These are phyloP conservation scores for Parasteatoda tepidariorum DNA, from an alignment of 1,140 invertebrate species.

Conservation along the genomic window DNA sequence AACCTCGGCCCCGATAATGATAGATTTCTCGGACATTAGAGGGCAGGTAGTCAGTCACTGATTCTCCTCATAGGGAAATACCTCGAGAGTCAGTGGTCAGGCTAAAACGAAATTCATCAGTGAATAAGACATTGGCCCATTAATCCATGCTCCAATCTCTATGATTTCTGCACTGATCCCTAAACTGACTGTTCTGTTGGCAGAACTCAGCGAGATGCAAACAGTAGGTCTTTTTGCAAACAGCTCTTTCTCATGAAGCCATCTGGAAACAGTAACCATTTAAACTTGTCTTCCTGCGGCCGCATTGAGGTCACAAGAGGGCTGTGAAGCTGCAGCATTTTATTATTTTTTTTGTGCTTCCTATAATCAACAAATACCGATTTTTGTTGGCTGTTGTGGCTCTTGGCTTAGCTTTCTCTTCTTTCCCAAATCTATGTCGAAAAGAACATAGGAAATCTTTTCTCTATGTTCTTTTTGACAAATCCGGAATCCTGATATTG, in stretches of 20 bases:
- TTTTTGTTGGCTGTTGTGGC: neutral
- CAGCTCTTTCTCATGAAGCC: too few relatives aligned
- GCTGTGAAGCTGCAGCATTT: neutral
- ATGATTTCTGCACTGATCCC: neutral
- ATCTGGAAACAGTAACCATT: neutral
- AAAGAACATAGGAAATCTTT: too few relatives aligned
- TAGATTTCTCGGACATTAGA: neutral
- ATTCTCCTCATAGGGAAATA: neutral
- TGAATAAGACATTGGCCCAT: neutral
- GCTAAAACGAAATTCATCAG: neutral
- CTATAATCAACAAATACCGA: neutral
- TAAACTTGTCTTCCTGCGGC: too few relatives aligned
- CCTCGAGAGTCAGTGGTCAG: neutral
- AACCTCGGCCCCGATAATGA: neutral
- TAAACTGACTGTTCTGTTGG: neutral
- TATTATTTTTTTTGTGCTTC: neutral
- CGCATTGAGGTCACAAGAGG: too few relatives aligned
- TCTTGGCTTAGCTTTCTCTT: neutral
- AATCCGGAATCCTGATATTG: neutral
- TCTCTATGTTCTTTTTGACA: neutral
- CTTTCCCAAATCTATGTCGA: too few relatives aligned
- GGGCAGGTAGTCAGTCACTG: neutral
- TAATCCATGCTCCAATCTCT: neutral
- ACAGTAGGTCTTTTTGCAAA: neutral
- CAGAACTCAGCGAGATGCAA: too few relatives aligned